Evolutionary conservation across 2,888 invertebrate species (phyloP), one percentile per base, ranked within the genome.

Genomic region (Acholoe squamosa): DNA sequence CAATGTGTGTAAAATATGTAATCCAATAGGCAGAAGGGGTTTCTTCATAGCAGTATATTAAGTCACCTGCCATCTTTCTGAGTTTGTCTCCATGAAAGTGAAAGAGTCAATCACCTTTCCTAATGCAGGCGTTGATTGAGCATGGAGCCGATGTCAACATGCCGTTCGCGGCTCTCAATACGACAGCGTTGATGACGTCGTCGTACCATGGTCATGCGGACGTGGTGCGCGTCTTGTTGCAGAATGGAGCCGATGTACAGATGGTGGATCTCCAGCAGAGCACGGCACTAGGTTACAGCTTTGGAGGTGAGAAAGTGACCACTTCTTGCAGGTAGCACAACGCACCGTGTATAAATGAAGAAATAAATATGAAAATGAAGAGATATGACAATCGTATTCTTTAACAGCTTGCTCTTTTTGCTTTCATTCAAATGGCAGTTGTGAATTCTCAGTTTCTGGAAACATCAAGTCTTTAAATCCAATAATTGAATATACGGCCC

Each of bases 151-250:
- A 92, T 52, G 91, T 92, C 12, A 92, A 93, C 89, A 61, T 77
- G 31, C 89, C 92, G 0, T 93, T 93, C 90, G 93, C 93, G 10
- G 89, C 92, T 25, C 91, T 93, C 43, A 91, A 93, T 61, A 93
- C 93, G 19, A 93, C 93, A 22, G 92, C 93, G 19, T 89, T 93
- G 91, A 93, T 93, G 93, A 93, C 93, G 31, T 91, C 93, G 51
- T 71, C 93, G n/a, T 93, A 93, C 89, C 93, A 93, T 86, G 93
- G 93, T 14, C 92, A 93, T 89, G 89, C 71, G n/a, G 92, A 93
- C 12, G 91, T 93, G 34, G 93, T 93, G 77, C 90, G 91, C 19
- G 12, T 92, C 84, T 89, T 93, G 89, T 88, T 93, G 67, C 77
- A 90, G 28, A 54, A 54, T 19, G 93, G 93, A 16, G 92, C 93